These are phyloP conservation scores for Rhabdornis inornatus DNA, from an alignment of 2,113 vertebrate genomes.

Conservation along the genomic window DNA sequence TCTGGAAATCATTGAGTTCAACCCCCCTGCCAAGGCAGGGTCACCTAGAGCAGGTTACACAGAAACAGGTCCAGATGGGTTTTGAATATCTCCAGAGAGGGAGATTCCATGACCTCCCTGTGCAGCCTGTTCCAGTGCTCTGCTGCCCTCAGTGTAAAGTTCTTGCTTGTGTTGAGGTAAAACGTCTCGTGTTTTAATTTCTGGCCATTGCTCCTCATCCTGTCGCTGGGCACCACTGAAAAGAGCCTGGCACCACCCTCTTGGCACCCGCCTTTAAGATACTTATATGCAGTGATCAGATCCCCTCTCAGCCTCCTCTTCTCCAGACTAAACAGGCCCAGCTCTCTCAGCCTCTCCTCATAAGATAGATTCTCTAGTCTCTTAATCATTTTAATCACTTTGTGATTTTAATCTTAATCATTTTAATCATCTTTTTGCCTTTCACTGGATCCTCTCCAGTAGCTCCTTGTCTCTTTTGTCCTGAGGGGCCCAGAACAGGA, in stretches of 20 bases:
- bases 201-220: background rate
- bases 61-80: background rate
- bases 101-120: background rate
- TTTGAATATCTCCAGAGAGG: background rate
- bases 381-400: too few species aligned
- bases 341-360: background rate
- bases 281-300: background rate
- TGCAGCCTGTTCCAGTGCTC: background rate
- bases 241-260: background rate
- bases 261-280: background rate
- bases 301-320: background rate
- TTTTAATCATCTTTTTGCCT: background rate
- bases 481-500: background rate
- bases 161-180: background rate
- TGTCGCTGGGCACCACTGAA: background rate
- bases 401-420: too few species aligned
- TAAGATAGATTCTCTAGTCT: background rate
- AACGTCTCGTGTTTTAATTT: background rate
- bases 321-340: background rate
- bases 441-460: background rate
- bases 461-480: background rate
- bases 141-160: background rate
- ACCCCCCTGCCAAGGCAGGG: rapidly evolving
- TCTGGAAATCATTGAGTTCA: background rate
- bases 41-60: too few species aligned